phyloP scores from a whole-genome alignment of 2,797 vertebrate species.

The Sebastes wilsoni region DNA sequence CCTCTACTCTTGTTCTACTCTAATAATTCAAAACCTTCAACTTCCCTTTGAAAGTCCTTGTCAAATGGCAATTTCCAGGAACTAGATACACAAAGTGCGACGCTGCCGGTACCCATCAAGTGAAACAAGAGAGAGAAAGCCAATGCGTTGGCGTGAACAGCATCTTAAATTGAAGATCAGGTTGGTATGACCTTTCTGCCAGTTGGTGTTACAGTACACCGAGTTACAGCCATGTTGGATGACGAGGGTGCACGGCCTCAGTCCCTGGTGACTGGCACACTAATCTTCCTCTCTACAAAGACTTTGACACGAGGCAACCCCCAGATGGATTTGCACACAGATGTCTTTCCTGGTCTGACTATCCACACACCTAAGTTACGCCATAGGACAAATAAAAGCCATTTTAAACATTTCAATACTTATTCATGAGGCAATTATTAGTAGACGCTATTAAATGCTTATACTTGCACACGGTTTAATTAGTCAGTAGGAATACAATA shows the following conservation, averaged over 20 bases:
- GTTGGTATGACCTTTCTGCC: constrained; percentile 70
- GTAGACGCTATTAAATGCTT: neutral
- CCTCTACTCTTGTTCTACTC: neutral
- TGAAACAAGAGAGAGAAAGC: constrained; percentile 2
- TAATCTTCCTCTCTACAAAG: constrained; percentile 32
- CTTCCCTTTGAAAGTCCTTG: constrained; percentile 26
- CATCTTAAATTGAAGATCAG: constrained; percentile 55
- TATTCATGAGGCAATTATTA: neutral
- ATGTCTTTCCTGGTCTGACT: constrained; percentile 11
- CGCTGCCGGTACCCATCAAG: constrained; percentile 31
- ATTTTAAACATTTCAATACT: neutral
- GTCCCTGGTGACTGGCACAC: constrained; percentile 43
- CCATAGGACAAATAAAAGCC: neutral
- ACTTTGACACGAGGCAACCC: constrained; percentile 1
- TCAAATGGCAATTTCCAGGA: constrained; percentile 31
- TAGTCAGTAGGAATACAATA: neutral
- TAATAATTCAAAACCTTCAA: constrained; percentile 17
- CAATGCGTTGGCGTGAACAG: constrained; percentile 11
- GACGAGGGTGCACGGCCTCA: constrained; percentile 29
- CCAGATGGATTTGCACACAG: constrained; percentile 12
- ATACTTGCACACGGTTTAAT: neutral
- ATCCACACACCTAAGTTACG: neutral
- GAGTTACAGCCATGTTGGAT: constrained; percentile 37
- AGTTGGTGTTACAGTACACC: constrained; percentile 63
- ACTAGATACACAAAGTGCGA: constrained; percentile 18